Evolutionary conservation across 2,888 invertebrate species (phyloP).

Genomic region (Drosophila multiciliata): DNA sequence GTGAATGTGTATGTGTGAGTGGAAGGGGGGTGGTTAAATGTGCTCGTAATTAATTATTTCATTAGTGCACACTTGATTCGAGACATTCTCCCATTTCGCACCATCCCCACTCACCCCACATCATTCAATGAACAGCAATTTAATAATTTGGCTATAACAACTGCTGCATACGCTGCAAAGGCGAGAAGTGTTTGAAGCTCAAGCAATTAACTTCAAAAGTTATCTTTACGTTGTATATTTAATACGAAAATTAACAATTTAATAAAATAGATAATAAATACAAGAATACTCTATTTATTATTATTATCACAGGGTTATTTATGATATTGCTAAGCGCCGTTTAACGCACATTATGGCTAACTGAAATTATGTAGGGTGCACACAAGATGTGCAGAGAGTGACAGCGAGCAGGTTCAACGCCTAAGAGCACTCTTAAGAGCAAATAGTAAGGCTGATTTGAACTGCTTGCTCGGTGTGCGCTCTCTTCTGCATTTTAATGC

Average conservation of each 20-base stretch:
- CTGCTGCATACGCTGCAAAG: constrained; percentile 21
- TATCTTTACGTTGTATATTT: neutral
- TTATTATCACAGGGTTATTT: neutral
- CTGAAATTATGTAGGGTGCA: neutral
- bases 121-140: neutral
- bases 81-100: constrained; percentile 15
- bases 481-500: constrained; percentile 27
- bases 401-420: neutral
- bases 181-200: neutral
- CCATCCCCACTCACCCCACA: neutral
- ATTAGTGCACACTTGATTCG: constrained; percentile 72
- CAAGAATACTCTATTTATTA: neutral
- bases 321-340: neutral
- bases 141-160: constrained; percentile 1
- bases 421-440: constrained; percentile 24
- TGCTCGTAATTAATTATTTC: constrained; percentile 73
- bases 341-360: neutral
- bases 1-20: constrained; percentile 3
- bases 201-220: neutral
- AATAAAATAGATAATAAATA: neutral
- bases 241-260: neutral
- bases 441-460: constrained; percentile 16
- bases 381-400: neutral
- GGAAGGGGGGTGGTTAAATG: constrained; percentile 4
- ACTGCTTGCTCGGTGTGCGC: constrained; percentile 47